Evolutionary conservation across 2,113 vertebrate genomes (phyloP).

Genomic region (Plecturocebus donacophilus): DNA sequence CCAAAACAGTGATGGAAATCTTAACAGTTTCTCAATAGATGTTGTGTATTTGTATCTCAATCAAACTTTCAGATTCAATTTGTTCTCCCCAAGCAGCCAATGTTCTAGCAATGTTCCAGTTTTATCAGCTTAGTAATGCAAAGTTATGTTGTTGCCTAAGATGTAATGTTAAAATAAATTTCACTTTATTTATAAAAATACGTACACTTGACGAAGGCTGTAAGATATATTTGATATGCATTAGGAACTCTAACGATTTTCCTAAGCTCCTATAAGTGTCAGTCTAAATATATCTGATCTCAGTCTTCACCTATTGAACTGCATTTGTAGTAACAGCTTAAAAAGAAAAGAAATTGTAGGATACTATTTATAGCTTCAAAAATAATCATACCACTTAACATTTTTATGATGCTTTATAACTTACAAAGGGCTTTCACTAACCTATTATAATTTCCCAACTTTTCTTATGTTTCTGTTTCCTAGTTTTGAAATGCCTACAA

Average conservation of each 20-base stretch:
- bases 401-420: not conserved
- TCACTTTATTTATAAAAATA: conserved; percentile 55
- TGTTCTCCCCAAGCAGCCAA: conserved; percentile 14
- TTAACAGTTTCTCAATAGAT: not conserved
- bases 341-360: not conserved
- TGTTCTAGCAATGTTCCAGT: not conserved
- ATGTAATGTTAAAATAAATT: conserved; percentile 30
- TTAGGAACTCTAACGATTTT: not conserved
- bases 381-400: not conserved
- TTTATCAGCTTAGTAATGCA: conserved; percentile 13
- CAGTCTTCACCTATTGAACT: not conserved
- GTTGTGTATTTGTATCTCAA: not conserved
- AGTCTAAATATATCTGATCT: not conserved
- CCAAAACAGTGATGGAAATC: not conserved
- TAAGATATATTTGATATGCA: not conserved
- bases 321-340: not conserved
- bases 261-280: not conserved
- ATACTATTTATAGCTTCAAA: not conserved
- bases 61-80: conserved; percentile 40
- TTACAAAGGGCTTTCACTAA: not conserved
- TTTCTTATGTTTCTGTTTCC: not conserved
- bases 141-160: not conserved
- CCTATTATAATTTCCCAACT: not conserved
- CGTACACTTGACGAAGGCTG: not conserved
- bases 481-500: not conserved